Evolutionary conservation across 2,113 vertebrate genomes (phyloP), one percentile per base, ranked within the genome.

Genomic region (Thamnophis sirtalis): DNA sequence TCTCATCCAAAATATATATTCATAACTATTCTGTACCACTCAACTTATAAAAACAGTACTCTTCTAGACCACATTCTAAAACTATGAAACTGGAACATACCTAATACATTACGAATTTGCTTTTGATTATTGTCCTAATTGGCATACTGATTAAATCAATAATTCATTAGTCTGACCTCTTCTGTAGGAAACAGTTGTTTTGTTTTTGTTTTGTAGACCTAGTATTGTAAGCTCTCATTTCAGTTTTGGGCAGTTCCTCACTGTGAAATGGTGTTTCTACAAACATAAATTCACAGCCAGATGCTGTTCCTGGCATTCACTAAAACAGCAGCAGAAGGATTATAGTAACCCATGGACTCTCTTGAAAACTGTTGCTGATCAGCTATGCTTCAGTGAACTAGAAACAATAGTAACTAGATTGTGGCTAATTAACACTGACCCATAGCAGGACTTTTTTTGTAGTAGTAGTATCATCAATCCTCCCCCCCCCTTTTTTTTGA

Each of bases 51-150:
- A 68, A 92, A 49, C 51, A 94, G 91, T 26, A 0, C 0, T 94
- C 93, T 63, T 96, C 56, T 68, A 26, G 17, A 60, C 91, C 84
- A 24, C 91, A 10, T 48, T 2, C 87, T 95, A 93, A 94, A 96
- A 94, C 90, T 17, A 87, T 88, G 80, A 96, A 95, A 73, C 95
- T 95, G 95, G 80, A 50, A 95, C 94, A 96, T 94, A 95, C 5
- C 4, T 96, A 96, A 97, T 97, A 95, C 92, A 96, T 96, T 95
- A 58, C 95, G 90, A 90, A 43, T 53, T 96, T 95, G 55, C 90
- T 96, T 68, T 94, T 96, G 86, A 96, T 95, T 63, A 94, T 97
- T 95, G 93, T 96, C 92, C 95, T 96, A 96, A 96, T 97, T 96
- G 93, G 55, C 68, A 68, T 95, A 92, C 87, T 96, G 96, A 95